A percentile compares a stretch with the other conserved stretches of the same genome.
These are phyloP conservation scores for Muraenolepis orangiensis DNA, from an alignment of 2,797 vertebrate species.

Conservation along the genomic window DNA sequence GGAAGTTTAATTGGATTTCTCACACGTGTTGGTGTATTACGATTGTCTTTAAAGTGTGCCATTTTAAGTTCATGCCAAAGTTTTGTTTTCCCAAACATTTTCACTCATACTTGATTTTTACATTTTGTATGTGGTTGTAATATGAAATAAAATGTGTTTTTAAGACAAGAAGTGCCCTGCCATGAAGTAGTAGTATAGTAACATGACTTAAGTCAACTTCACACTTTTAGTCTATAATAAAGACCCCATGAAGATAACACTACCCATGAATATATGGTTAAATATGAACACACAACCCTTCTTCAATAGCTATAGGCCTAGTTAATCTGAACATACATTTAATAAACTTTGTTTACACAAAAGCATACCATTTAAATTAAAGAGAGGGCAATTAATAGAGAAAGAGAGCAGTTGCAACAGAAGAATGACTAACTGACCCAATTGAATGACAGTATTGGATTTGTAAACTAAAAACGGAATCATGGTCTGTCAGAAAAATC, in stretches of 20 bases:
- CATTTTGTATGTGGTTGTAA: constrained; percentile 54
- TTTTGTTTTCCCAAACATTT: constrained; percentile 62
- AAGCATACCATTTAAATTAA: background rate
- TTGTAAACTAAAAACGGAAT: too few relatives aligned
- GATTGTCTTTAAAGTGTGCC: constrained; percentile 40
- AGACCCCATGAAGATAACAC: too few relatives aligned
- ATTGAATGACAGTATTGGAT: background rate
- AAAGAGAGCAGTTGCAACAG: too few relatives aligned
- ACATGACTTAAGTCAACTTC: background rate
- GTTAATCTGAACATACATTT: too few relatives aligned
- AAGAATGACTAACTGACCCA: background rate
- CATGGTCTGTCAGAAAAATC: too few relatives aligned
- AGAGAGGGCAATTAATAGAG: too few relatives aligned
- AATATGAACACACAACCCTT: background rate
- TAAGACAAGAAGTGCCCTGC: background rate
- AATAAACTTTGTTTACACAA: background rate
- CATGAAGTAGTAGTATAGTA: background rate
- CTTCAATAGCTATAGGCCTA: background rate
- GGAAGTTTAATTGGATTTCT: constrained; percentile 14
- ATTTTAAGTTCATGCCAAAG: constrained; percentile 74
- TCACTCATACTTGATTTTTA: constrained; percentile 60
- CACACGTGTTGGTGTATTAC: background rate
- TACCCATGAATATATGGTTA: background rate
- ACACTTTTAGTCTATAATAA: background rate
- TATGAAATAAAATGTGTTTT: constrained; percentile 54